Percentiles rank a stretch among this genome's conserved stretches.
Conservation (phyloP, 2,888 invertebrate genomes). For the Saturnia pavonia region DNA sequence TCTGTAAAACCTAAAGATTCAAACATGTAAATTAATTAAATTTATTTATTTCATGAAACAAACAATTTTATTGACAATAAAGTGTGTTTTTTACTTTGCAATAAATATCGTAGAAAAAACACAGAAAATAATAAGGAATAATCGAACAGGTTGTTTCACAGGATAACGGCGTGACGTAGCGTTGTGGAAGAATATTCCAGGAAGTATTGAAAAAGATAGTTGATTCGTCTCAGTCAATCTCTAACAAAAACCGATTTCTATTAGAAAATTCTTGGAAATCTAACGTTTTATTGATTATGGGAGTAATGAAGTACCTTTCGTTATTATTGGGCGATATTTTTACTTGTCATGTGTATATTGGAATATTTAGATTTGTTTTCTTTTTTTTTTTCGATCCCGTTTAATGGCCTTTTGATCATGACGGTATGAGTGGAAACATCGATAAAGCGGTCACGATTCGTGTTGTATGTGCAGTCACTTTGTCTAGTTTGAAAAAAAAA, state of each 20-base stretch:
- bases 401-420: not conserved
- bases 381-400: not conserved
- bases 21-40: not conserved
- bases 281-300: conserved; percentile 8
- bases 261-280: conserved; percentile 10
- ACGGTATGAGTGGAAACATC: not conserved
- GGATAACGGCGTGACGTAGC: conserved; percentile 5
- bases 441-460: not conserved
- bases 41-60: not conserved
- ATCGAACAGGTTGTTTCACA: conserved; percentile 11
- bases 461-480: no score
- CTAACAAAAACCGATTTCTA: conserved; percentile 9
- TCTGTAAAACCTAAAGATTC: not conserved
- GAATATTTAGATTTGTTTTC: conserved; percentile 8
- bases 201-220: not conserved
- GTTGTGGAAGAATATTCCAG: conserved; percentile 12
- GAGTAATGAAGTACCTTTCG: conserved; percentile 10
- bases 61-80: not conserved
- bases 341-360: conserved; percentile 10
- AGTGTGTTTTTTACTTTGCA: not conserved
- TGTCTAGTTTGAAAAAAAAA: no score
- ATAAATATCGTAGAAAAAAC: not conserved
- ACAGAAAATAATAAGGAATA: not conserved
- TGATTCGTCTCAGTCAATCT: conserved; percentile 9
- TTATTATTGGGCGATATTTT: conserved; percentile 8